Percentiles rank a stretch among this genome's conserved stretches.
phyloP scores from a whole-genome alignment of 2,797 vertebrate species.

The Aulostomus chinensis region DNA sequence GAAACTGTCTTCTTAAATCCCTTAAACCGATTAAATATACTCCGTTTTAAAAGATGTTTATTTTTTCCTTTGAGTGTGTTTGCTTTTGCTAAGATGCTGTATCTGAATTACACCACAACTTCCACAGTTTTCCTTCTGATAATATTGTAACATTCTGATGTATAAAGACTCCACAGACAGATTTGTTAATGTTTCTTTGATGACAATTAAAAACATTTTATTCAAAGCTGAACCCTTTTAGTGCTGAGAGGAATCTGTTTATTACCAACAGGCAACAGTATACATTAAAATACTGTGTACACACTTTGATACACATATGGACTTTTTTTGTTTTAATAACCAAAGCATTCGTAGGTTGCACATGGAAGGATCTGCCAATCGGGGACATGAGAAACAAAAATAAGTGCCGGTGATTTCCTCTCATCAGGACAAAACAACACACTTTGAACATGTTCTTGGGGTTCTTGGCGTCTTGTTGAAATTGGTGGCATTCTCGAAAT shows the following conservation, averaged over 20 bases:
- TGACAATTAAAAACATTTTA: slow-evolving; percentile 26
- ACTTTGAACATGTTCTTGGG: slow-evolving; percentile 52
- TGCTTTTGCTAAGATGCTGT: no score
- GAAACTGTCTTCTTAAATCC: no score
- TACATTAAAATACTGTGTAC: slow-evolving; percentile 76
- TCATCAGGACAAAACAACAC: slow-evolving; percentile 56
- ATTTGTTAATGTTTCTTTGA: background rate
- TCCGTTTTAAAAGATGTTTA: no score
- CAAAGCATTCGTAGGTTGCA: slow-evolving; percentile 64
- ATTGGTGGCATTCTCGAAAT: slow-evolving; percentile 81
- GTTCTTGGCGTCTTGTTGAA: slow-evolving; percentile 58
- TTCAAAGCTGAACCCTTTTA: slow-evolving; percentile 45
- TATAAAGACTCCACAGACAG: background rate
- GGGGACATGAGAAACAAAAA: slow-evolving; percentile 65
- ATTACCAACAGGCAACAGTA: slow-evolving; percentile 76
- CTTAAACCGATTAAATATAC: no score
- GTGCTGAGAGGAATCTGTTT: slow-evolving; percentile 68
- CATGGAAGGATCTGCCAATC: slow-evolving; percentile 67
- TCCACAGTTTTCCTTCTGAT: no score
- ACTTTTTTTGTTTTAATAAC: slow-evolving; percentile 44
- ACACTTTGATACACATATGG: slow-evolving; percentile 65
- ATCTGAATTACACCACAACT: no score
- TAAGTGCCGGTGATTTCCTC: slow-evolving; percentile 61
- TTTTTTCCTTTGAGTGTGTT: no score
- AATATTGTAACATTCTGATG: no score